Base-by-base conservation (phyloP, 2,113 vertebrate species). In the Cettia cetti region DNA sequence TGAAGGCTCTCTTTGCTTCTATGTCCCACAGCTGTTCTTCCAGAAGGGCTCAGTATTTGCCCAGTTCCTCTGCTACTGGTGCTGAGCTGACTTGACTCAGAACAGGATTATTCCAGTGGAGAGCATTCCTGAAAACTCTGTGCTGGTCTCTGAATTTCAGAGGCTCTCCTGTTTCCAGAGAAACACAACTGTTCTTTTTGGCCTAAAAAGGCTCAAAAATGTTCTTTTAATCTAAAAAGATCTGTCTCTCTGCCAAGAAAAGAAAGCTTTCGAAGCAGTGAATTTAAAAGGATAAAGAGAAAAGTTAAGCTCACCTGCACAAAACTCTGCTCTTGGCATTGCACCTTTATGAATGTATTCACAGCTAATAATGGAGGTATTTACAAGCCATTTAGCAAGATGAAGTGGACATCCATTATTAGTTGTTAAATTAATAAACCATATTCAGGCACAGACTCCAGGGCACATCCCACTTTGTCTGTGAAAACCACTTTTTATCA, bases 351-450 rank as follows among this genome's bases (percentile, higher is more conserved):
- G 70, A 69, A 86, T 52, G 33, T 8, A 56, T 74, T 88, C 56
- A 49, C 26, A 65, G 50, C 54, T 72, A 94, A 60, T 50, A 88
- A 82, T 7, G 74, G 65, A 89, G 31, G 75, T 40, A 79, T 33
- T 79, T 53, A 54, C 40, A 79, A 75, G 37, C 3, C 70, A 63
- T 94, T 94, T 83, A 64, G 53, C 42, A 80, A 86, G 81, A 54
- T 35, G 31, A 65, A 86, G 42, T 40, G 33, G 52, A 18, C 69
- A 86, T 94, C 35, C 53, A 86, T 95, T 86, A 89, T 86, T 97
- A 94, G 94, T 28, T 90, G 23, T 49, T 89, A 84, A 93, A 89
- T 95, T 94, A 95, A 90, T 87, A 93, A 94, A 82, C 57, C 1
- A 6, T 60, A 93, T 86, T 92, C 69, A 79, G 61, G 56, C 72